phyloP scores from a whole-genome alignment of 2,888 invertebrate species.

The Cerceris rybyensis region DNA sequence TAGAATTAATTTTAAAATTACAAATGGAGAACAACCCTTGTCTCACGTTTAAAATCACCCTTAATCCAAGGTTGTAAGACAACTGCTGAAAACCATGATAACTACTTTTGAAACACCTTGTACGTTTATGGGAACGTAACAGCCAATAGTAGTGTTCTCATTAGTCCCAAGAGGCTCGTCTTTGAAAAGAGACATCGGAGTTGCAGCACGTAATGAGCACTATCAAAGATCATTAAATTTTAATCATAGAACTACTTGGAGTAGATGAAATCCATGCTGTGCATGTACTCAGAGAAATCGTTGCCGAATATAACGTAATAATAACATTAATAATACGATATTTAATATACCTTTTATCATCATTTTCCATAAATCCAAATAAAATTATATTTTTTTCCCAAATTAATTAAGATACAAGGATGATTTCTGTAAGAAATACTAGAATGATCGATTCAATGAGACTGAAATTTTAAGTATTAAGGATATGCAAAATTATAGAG shows the following conservation, averaged over 20 bases:
- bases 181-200: slow-evolving; percentile 18
- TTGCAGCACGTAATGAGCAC: not conserved
- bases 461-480: too few species aligned
- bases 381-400: not conserved
- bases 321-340: not conserved
- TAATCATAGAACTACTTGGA: slow-evolving; percentile 3
- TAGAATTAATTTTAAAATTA: too few species aligned
- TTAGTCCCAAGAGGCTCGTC: slow-evolving; percentile 27
- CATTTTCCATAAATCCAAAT: too few species aligned
- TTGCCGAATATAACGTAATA: not conserved
- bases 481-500: too few species aligned
- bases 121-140: slow-evolving; percentile 41
- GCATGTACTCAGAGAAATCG: not conserved
- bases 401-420: not conserved
- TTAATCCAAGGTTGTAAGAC: too few species aligned
- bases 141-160: slow-evolving; percentile 8
- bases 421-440: too few species aligned
- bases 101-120: too few species aligned
- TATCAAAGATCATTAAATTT: slow-evolving; percentile 23
- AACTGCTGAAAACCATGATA: too few species aligned
- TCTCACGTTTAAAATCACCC: too few species aligned
- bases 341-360: too few species aligned
- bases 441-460: too few species aligned
- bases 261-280: not conserved
- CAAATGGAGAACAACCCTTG: too few species aligned